Evolutionary conservation across 1,140 invertebrate genomes (phyloP).

Genomic region (Atta cephalotes): DNA sequence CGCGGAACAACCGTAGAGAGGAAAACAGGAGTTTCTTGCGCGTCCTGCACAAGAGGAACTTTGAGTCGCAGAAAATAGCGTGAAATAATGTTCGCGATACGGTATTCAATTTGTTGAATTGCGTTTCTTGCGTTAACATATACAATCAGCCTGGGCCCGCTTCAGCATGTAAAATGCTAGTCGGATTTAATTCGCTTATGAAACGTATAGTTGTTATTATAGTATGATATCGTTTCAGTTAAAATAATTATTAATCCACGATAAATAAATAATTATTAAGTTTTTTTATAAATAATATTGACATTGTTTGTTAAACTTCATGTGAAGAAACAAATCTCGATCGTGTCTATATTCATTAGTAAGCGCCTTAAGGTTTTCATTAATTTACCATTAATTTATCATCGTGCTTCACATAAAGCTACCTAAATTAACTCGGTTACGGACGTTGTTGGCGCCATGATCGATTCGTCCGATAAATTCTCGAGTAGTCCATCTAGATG

Average conservation of each 20-base stretch:
- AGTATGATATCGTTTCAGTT: not conserved
- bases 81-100: conserved; percentile 50
- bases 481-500: conserved; percentile 59
- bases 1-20: conserved; percentile 23
- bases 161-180: not conserved
- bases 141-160: not conserved
- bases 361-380: not conserved
- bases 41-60: conserved; percentile 1
- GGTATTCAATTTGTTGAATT: conserved; percentile 23
- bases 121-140: not conserved
- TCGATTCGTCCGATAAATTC: conserved; percentile 72
- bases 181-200: not conserved
- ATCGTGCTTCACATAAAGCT: conserved; percentile 9
- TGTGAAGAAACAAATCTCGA: not conserved
- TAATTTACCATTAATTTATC: not conserved
- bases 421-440: conserved; percentile 41
- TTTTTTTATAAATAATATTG: not conserved
- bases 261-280: not conserved
- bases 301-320: not conserved
- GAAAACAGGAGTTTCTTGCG: conserved; percentile 53
- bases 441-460: conserved; percentile 60
- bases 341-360: not conserved
- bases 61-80: conserved; percentile 36
- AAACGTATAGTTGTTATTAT: not conserved
- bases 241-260: not conserved